Base-by-base conservation (phyloP, 2,888 invertebrate genomes). In the Cecidostiba fungosa region DNA sequence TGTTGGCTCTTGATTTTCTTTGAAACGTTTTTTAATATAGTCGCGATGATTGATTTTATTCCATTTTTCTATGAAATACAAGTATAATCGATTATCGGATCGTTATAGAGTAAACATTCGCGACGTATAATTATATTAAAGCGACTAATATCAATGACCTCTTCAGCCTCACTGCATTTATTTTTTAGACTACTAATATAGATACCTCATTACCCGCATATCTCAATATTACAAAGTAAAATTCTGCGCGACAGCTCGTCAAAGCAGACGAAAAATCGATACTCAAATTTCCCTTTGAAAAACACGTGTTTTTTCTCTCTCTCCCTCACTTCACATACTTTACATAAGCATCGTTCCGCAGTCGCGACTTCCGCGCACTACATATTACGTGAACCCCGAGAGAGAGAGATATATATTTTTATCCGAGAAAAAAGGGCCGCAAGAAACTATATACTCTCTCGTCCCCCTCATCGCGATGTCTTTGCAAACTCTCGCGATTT, bases 401-500 rank as follows among this genome's bases (percentile, higher is more conserved):
- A 50, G 78, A 70, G 26, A 32, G 26, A 54, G 50, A 10, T 1
- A 43, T 43, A 62, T 76, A 66, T 82, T 66, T 76, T 32, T 50
- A 66, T 36, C 29, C 47, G 36, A 69, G n/a, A 0, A 26, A 54
- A 10, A 39, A 39, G 29, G 32, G n/a, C 73, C 16, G 32, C 10
- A 72, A 47, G 50, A 43, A 62, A 69, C 23, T 5, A 59, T 5
- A 59, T n/a, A 47, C 10, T 3, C 54, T n/a, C 66, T 29, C 66
- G 14, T 26, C 3, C 8, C 23, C 8, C 10, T 12, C 10, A 70
- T n/a, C 29, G 72, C 26, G 29, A 26, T 12, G 50, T 32, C 32
- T 59, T 14, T 50, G 26, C 78, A 81, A 23, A 59, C 23, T 59
- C 80, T 85, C 74, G 84, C 80, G 85, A 85, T 72, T 81, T 81